Evolutionary conservation across 2,113 vertebrate species (phyloP).

Genomic region (Bubo scandiacus): DNA sequence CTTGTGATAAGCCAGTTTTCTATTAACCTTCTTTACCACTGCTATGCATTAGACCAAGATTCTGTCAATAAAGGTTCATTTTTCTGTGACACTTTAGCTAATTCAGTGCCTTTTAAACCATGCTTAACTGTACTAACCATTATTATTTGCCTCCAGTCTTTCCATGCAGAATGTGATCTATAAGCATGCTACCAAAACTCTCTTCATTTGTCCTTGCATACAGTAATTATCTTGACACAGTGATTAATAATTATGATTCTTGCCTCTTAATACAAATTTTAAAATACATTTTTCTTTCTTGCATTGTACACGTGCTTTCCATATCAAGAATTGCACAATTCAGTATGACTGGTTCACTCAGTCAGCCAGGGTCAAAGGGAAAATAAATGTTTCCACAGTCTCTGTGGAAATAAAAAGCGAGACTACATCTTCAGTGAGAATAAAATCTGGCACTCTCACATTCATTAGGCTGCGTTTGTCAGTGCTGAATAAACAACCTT

Average conservation of each 20-base stretch:
- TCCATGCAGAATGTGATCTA: neutral
- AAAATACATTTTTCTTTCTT: neutral
- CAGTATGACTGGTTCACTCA: neutral
- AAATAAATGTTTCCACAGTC: slow-evolving; percentile 8
- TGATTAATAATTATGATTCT: neutral
- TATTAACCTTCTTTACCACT: slow-evolving; percentile 32
- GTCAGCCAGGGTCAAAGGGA: neutral
- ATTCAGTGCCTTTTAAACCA: slow-evolving; percentile 37
- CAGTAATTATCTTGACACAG: slow-evolving; percentile 8
- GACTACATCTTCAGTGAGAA: neutral
- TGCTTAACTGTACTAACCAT: slow-evolving; percentile 29
- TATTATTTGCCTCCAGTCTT: slow-evolving; percentile 47
- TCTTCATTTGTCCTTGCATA: slow-evolving; percentile 9
- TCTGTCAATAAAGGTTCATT: neutral
- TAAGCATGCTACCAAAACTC: neutral
- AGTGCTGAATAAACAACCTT: slow-evolving; percentile 40
- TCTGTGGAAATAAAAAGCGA: slow-evolving; percentile 38
- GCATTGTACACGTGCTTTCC: neutral
- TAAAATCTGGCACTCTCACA: neutral
- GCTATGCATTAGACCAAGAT: neutral
- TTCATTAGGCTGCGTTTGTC: slow-evolving; percentile 40
- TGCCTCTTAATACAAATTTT: neutral
- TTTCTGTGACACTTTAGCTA: slow-evolving; percentile 11
- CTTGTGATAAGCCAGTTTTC: slow-evolving; percentile 16
- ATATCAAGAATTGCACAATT: neutral